Conservation (phyloP, 2,888 invertebrate genomes). For the Cataglyphis livida region DNA sequence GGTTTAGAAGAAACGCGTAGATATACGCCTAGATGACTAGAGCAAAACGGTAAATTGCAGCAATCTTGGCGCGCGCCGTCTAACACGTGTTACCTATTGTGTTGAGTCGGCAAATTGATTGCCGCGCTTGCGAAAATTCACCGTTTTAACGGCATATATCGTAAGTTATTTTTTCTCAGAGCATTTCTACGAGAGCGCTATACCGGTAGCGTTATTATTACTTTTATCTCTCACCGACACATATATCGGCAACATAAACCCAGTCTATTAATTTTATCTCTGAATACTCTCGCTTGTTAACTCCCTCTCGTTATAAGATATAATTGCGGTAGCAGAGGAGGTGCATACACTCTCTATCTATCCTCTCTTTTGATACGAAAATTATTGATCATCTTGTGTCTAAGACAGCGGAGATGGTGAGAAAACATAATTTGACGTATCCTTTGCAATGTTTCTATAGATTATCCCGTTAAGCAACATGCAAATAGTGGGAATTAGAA, state of each 20-base stretch:
- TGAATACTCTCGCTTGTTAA: neutral
- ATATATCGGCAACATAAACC: neutral
- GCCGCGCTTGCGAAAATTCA: slow-evolving; percentile 69
- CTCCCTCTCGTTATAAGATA: neutral
- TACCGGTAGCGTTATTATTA: neutral
- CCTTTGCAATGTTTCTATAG: slow-evolving; percentile 10
- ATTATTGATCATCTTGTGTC: slow-evolving; percentile 8
- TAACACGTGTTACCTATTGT: slow-evolving; percentile 71
- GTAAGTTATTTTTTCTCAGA: slow-evolving; percentile 28
- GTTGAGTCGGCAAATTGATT: slow-evolving; percentile 70
- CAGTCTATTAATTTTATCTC: slow-evolving; percentile 6
- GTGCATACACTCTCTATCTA: neutral
- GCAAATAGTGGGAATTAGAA: slow-evolving; percentile 39
- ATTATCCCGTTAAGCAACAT: slow-evolving; percentile 34
- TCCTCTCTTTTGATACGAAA: slow-evolving; percentile 24
- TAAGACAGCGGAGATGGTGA: slow-evolving; percentile 21
- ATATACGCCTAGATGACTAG: slow-evolving; percentile 67
- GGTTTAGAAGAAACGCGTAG: slow-evolving; percentile 64
- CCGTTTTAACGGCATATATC: slow-evolving; percentile 67
- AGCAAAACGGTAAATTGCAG: slow-evolving; percentile 79
- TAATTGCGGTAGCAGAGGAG: neutral
- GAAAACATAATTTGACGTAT: slow-evolving; percentile 18
- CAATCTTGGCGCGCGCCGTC: slow-evolving; percentile 77
- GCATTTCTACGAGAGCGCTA: neutral
- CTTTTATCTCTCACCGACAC: neutral